Evolutionary conservation across 2,113 vertebrate species (phyloP), one percentile per base, ranked within the genome.

Genomic region (Pelusios castaneus): DNA sequence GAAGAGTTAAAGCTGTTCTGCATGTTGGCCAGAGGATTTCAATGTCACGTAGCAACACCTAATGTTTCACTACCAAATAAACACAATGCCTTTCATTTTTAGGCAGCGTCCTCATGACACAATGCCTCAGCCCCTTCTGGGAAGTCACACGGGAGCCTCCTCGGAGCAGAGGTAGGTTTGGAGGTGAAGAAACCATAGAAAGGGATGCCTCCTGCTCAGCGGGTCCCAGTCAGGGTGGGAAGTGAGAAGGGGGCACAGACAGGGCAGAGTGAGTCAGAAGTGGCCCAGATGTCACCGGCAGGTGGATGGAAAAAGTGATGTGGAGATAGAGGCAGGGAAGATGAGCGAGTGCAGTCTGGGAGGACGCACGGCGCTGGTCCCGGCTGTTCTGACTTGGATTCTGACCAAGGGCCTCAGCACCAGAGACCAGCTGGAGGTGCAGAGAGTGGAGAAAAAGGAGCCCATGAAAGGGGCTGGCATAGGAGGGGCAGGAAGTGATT

Each of bases 21-120:
- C 6, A 0, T 67, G 85, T 27, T 85, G 25, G 41, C 73, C 45
- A 75, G 49, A 38, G 51, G 2, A 2, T 10, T 75, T 25, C 29
- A 22, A 34, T 55, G 82, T 96, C 95, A 90, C 80, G 0, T 97
- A 97, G 97, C 97, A 97, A 97, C 97, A 80, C 19, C n/a, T 58
- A 54, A 52, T 0, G 1, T 90, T 81, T 43, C 81, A 89, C 47
- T 41, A 83, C 34, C 55, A 75, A 84, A 90, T 82, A 86, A 81
- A 86, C 38, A 90, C 34, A 34, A 29, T 86, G 38, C 45, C 34
- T 73, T 73, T 11, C 55, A 25, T 47, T 14, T 60, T 41, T 63
- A 49, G n/a, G 34, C 17, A 8, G 58, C 29, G 29, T 60, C 54
- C 70, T 43, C 67, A 19, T 7, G 9, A 45, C 88, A 16, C 41